Percentiles rank a stretch among this genome's conserved stretches.
These are phyloP conservation scores for Falco punctatus DNA, from an alignment of 2,113 vertebrate species.

Conservation along the genomic window DNA sequence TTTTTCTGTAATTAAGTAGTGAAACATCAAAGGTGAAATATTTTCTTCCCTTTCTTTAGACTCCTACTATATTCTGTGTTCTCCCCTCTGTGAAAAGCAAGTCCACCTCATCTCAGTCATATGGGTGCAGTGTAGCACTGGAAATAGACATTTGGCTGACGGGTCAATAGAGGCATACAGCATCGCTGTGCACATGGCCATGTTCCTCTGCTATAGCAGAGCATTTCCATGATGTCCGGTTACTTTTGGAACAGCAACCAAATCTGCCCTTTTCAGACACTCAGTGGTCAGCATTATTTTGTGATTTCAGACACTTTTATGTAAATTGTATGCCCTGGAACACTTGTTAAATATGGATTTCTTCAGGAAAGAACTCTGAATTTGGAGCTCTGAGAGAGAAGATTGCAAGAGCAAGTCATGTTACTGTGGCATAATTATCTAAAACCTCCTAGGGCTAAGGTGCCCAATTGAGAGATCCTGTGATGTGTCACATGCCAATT, in stretches of 20 bases:
- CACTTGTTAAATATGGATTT: not conserved
- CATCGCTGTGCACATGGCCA: not conserved
- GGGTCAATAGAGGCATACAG: not conserved
- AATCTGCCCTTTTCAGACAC: not conserved
- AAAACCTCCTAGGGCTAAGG: not conserved
- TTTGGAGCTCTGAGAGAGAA: not conserved
- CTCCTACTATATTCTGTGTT: not conserved
- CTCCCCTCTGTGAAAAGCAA: not conserved
- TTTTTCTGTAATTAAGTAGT: not conserved
- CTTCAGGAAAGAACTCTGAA: not conserved
- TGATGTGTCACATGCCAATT: not conserved
- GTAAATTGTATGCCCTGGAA: not conserved
- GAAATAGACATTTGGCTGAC: not conserved
- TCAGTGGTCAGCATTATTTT: not conserved
- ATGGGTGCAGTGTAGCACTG: not conserved
- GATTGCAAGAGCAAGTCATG: not conserved
- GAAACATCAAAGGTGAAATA: not conserved
- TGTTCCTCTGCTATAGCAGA: not conserved
- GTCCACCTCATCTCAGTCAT: not conserved
- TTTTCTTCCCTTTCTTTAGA: not conserved
- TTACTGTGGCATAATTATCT: not conserved
- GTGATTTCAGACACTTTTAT: not conserved
- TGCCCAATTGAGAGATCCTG: not conserved
- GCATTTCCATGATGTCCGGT: not conserved
- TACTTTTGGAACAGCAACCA: not conserved